These are phyloP conservation scores for Aplocera efformata DNA, from an alignment of 2,888 invertebrate genomes.

Conservation along the genomic window DNA sequence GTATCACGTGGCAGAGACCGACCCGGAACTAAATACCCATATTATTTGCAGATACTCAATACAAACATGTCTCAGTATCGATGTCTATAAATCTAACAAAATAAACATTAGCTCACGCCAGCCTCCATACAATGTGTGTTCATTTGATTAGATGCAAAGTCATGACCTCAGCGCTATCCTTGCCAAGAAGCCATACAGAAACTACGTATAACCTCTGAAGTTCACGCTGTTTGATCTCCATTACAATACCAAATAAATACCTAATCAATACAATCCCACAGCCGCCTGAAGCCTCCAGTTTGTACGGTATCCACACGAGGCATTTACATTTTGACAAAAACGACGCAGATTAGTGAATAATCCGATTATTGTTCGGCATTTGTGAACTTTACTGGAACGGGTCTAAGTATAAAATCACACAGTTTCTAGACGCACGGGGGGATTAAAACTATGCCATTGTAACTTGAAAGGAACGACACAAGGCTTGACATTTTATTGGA, in stretches of 20 bases:
- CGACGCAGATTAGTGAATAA: conserved; percentile 10
- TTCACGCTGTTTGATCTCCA: conserved; percentile 2
- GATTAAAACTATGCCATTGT: conserved; percentile 24
- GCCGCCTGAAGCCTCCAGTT: no score
- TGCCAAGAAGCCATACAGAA: neutral
- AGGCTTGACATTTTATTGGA: conserved; percentile 30
- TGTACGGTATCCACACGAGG: conserved; percentile 4
- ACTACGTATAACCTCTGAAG: neutral
- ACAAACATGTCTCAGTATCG: no score
- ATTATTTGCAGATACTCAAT: no score
- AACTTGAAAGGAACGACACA: conserved; percentile 21
- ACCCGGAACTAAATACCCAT: no score
- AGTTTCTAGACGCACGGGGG: conserved; percentile 5
- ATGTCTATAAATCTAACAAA: neutral
- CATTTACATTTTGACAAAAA: conserved; percentile 12
- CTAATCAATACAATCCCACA: no score
- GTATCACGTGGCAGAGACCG: no score
- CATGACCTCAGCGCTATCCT: conserved; percentile 7
- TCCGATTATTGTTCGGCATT: conserved; percentile 4
- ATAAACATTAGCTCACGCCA: conserved; percentile 3
- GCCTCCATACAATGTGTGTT: neutral
- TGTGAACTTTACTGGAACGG: conserved; percentile 2
- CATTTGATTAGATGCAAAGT: conserved; percentile 5
- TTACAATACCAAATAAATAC: conserved; percentile 6
- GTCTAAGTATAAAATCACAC: conserved; percentile 8